Evolutionary conservation across 2,888 invertebrate genomes (phyloP).

Genomic region (Amphipyra berbera): DNA sequence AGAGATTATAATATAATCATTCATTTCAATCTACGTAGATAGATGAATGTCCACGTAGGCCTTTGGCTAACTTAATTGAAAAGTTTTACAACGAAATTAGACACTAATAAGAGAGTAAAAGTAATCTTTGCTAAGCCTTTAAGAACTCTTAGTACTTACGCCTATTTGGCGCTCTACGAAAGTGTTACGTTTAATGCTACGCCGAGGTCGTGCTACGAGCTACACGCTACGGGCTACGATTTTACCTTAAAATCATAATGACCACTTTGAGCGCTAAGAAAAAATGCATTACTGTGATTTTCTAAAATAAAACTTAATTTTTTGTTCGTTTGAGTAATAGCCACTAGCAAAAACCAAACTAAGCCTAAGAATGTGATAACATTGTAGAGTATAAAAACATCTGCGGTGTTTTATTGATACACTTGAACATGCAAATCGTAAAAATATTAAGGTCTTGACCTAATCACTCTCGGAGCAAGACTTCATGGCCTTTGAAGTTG

Average conservation of each 20-base stretch:
- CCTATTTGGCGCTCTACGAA: constrained; percentile 20
- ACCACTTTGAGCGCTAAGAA: constrained; percentile 9
- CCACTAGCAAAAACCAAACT: too few relatives aligned
- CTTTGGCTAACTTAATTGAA: constrained; percentile 61
- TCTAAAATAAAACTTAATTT: background rate
- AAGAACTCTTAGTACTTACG: constrained; percentile 35
- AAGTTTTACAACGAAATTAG: constrained; percentile 56
- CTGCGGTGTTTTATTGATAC: too few relatives aligned
- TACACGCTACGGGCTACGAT: constrained; percentile 15
- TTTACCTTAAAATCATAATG: constrained; percentile 17
- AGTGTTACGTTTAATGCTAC: constrained; percentile 44
- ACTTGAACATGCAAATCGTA: too few relatives aligned
- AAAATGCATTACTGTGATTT: constrained; percentile 18
- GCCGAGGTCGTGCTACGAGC: constrained; percentile 46
- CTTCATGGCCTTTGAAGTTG: too few relatives aligned
- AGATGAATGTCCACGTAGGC: constrained; percentile 53
- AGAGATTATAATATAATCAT: constrained; percentile 60
- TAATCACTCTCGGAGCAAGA: too few relatives aligned
- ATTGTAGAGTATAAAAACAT: too few relatives aligned
- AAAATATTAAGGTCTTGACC: too few relatives aligned
- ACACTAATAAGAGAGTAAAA: constrained; percentile 46
- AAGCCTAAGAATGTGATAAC: too few relatives aligned
- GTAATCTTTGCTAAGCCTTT: constrained; percentile 49
- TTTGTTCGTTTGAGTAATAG: too few relatives aligned
- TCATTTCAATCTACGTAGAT: constrained; percentile 60